phyloP scores from a whole-genome alignment of 1,140 invertebrate species.

The Phortica variegata region DNA sequence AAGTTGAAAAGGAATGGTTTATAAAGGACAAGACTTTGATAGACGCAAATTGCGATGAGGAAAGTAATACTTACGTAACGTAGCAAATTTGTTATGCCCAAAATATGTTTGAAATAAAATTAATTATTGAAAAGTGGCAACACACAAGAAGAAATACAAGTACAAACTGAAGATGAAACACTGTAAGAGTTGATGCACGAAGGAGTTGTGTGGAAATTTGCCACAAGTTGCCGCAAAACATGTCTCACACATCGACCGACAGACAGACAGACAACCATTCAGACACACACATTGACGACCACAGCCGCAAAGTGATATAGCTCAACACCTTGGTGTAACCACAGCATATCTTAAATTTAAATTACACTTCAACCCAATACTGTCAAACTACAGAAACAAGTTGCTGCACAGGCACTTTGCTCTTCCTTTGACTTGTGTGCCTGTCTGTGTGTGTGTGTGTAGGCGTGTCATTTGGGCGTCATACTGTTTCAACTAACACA shows the following conservation, averaged over 20 bases:
- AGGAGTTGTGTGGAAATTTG: slow-evolving; percentile 5
- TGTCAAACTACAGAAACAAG: slow-evolving; percentile 40
- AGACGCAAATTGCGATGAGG: too few relatives aligned
- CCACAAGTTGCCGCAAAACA: background rate
- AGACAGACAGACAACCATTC: background rate
- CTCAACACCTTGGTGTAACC: slow-evolving; percentile 33
- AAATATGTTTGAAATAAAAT: too few relatives aligned
- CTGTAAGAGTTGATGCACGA: background rate
- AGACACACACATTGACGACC: too few relatives aligned
- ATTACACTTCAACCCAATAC: slow-evolving; percentile 44
- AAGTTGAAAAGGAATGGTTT: too few relatives aligned
- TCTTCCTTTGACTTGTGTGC: too few relatives aligned
- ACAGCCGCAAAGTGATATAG: background rate
- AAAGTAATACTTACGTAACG: too few relatives aligned
- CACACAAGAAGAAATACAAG: background rate
- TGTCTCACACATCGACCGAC: background rate
- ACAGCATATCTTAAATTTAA: slow-evolving; percentile 53
- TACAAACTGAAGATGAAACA: slow-evolving; percentile 12
- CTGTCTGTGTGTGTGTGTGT: too few relatives aligned
- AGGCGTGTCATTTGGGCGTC: too few relatives aligned
- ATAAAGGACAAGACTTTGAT: too few relatives aligned
- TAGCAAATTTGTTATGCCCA: too few relatives aligned
- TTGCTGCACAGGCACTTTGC: slow-evolving; percentile 21
- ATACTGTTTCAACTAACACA: too few relatives aligned
- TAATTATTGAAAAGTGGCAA: background rate